Percentiles rank a stretch among this genome's conserved stretches.
These are phyloP conservation scores for Watsonalla binaria DNA, from an alignment of 2,888 invertebrate species.

Conservation along the genomic window DNA sequence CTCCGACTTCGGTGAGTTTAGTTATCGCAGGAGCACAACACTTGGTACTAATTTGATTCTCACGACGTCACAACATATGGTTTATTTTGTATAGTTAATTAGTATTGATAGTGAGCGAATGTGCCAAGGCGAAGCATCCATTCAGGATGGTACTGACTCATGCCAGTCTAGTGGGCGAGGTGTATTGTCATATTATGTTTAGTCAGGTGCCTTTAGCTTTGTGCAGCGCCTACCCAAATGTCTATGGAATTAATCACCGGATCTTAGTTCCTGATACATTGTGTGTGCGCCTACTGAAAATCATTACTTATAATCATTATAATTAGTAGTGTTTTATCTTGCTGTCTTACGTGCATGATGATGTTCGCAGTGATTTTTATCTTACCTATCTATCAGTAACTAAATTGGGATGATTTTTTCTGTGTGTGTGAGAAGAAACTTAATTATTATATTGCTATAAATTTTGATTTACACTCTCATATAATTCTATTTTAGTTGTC, in stretches of 20 bases:
- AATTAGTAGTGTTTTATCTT: too few species aligned
- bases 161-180: slow-evolving; percentile 21
- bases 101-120: slow-evolving; percentile 14
- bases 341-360: too few species aligned
- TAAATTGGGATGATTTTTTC: too few species aligned
- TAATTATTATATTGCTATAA: too few species aligned
- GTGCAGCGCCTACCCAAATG: neutral
- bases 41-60: neutral
- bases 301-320: too few species aligned
- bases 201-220: neutral
- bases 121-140: slow-evolving; percentile 27
- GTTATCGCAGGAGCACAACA: too few species aligned
- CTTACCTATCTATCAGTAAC: too few species aligned
- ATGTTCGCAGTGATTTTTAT: too few species aligned
- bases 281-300: slow-evolving; percentile 4
- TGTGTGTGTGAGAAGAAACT: too few species aligned
- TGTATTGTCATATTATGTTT: slow-evolving; percentile 15
- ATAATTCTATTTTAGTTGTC: too few species aligned
- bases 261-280: neutral
- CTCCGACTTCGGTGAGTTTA: too few species aligned
- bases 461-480: too few species aligned
- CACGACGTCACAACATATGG: neutral
- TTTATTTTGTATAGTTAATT: slow-evolving; percentile 21
- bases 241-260: neutral
- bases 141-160: slow-evolving; percentile 22